Evolutionary conservation across 2,888 invertebrate genomes (phyloP).

Genomic region (Drosophila birchii): DNA sequence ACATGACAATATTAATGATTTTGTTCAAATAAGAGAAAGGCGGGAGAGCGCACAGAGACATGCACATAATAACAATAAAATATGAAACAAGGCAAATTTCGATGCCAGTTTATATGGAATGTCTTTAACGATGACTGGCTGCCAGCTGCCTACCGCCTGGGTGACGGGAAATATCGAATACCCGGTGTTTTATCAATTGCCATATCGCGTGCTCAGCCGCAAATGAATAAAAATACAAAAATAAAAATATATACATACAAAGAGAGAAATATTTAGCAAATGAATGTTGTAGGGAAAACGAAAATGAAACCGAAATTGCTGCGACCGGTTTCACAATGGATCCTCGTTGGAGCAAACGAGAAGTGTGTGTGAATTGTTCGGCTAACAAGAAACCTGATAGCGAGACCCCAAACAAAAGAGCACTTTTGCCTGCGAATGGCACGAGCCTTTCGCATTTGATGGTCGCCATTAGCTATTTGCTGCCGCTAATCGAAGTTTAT

Average conservation of each 20-base stretch:
- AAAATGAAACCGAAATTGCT: constrained; percentile 51
- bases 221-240: constrained; percentile 37
- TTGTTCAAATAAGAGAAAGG: constrained; percentile 19
- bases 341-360: constrained; percentile 32
- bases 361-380: constrained; percentile 71
- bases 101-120: constrained; percentile 24
- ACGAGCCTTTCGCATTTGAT: constrained; percentile 50
- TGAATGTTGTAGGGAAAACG: constrained; percentile 35
- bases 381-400: constrained; percentile 77
- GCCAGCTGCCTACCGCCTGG: constrained; percentile 2
- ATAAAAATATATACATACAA: constrained; percentile 40
- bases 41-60: neutral
- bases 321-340: constrained; percentile 60
- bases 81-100: constrained; percentile 51
- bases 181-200: constrained; percentile 80
- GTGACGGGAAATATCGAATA: constrained; percentile 69
- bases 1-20: constrained; percentile 73
- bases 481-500: constrained; percentile 66
- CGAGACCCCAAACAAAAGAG: constrained; percentile 35
- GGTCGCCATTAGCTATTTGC: constrained; percentile 42
- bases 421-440: constrained; percentile 24
- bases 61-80: constrained; percentile 49
- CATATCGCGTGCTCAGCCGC: constrained; percentile 70
- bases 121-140: constrained; percentile 38
- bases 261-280: constrained; percentile 37